Evolutionary conservation across 2,113 vertebrate species (phyloP), one percentile per base, ranked within the genome.

Genomic region (Glareola pratincola): DNA sequence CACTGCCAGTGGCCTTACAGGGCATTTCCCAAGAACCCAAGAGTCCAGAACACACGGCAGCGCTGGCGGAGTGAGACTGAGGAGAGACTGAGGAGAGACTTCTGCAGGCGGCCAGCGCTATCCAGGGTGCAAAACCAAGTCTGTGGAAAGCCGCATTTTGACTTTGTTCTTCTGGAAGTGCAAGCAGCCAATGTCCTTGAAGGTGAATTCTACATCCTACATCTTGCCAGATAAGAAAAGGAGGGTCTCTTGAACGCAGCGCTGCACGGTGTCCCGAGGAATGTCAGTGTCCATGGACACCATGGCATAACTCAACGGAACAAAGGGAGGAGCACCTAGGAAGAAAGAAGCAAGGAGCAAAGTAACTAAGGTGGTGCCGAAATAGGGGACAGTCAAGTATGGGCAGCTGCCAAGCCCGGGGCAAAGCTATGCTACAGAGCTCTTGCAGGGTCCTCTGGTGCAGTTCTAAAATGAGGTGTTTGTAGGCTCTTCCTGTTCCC

Each of bases 61-160:
- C 9, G 24, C 43, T 57, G 83, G 91, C 34, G 9, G 82, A 96
- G 88, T 24, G 30, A 80, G 39, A 69, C 21, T n/a, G n/a, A n/a
- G n/a, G n/a, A n/a, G n/a, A 99, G 98, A 15, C 98, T 98, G 56
- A 90, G 91, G 63, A 98, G 92, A 39, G 98, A 97, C 85, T 97
- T 97, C 37, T 94, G 94, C 45, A 98, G 87, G 48, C 41, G 78
- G 18, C 96, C 97, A 62, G 59, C 23, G 9, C 59, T 37, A 73
- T 99, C 98, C 97, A 98, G 43, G 16, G 95, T 96, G 97, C 54
- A 99, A 92, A 92, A 69, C 22, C 57, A 99, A 99, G 69, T 98
- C 97, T 84, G 97, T 96, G 82, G 94, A 98, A 97, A 99, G 99
- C 74, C 96, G 98, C 98, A 99, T 98, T 94, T 98, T 98, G 85